Evolutionary conservation across 1,140 invertebrate species (phyloP).

Genomic region (Ceratina australensis): DNA sequence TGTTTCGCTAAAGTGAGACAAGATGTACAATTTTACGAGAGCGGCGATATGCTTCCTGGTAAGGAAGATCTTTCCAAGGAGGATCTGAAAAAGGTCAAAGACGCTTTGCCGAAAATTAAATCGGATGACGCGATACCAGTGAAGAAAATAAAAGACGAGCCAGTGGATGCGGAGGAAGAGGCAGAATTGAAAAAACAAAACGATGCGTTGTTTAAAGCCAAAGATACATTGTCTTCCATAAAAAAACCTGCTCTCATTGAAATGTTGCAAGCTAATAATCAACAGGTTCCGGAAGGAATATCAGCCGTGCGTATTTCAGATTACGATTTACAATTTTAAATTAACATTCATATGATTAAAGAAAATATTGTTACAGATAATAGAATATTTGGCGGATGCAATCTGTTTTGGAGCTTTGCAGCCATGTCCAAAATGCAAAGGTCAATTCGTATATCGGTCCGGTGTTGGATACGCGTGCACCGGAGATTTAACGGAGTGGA

Average conservation of each 20-base stretch:
- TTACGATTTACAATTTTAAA: constrained; percentile 7
- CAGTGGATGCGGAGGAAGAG: constrained; percentile 79
- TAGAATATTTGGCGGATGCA: constrained; percentile 89
- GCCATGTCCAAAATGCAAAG: constrained; percentile 90
- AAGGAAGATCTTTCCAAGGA: constrained; percentile 86
- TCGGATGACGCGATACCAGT: constrained; percentile 80
- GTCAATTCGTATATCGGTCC: constrained; percentile 86
- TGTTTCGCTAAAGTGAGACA: constrained; percentile 92
- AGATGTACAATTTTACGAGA: constrained; percentile 88
- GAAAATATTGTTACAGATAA: constrained; percentile 80
- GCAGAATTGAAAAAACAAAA: constrained; percentile 88
- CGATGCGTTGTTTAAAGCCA: constrained; percentile 87
- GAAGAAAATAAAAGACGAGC: constrained; percentile 86
- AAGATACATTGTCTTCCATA: constrained; percentile 78
- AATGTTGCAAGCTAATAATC: constrained; percentile 79
- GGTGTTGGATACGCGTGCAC: constrained; percentile 88
- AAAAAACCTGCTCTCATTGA: constrained; percentile 81
- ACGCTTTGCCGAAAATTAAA: constrained; percentile 85
- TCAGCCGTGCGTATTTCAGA: constrained; percentile 80
- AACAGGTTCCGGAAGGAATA: constrained; percentile 79
- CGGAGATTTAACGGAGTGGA: constrained; percentile 94
- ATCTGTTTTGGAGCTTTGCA: constrained; percentile 93
- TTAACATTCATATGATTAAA: background rate
- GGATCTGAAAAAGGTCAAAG: constrained; percentile 86
- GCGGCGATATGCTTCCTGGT: constrained; percentile 87